Evolutionary conservation across 2,888 invertebrate species (phyloP).

Genomic region (Diogma glabrata): DNA sequence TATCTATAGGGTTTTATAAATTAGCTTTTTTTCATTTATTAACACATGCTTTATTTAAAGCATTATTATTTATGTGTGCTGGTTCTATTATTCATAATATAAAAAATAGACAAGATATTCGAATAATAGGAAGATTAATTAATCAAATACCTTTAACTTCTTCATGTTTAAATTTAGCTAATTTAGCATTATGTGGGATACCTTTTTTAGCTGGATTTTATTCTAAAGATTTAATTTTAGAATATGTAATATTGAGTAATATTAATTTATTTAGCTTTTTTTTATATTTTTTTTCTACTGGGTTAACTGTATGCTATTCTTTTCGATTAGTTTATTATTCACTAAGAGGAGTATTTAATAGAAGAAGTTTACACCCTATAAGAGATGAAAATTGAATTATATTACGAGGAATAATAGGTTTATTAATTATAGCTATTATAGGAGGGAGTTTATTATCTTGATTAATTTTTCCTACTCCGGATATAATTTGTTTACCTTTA

Average conservation of each 20-base stretch:
- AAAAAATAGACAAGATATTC: slow-evolving; percentile 55
- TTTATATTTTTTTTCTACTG: slow-evolving; percentile 44
- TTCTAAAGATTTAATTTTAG: slow-evolving; percentile 52
- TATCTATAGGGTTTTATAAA: slow-evolving; percentile 41
- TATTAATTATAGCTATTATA: slow-evolving; percentile 42
- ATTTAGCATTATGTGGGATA: slow-evolving; percentile 49
- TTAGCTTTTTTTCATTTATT: slow-evolving; percentile 61
- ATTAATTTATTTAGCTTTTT: slow-evolving; percentile 43
- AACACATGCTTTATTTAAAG: slow-evolving; percentile 65
- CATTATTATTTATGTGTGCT: slow-evolving; percentile 60
- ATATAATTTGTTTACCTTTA: slow-evolving; percentile 42
- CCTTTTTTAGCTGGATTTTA: slow-evolving; percentile 55
- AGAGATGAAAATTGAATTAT: slow-evolving; percentile 37
- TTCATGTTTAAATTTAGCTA: slow-evolving; percentile 44
- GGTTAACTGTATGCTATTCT: slow-evolving; percentile 45
- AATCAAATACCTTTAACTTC: slow-evolving; percentile 41
- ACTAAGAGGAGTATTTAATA: slow-evolving; percentile 40
- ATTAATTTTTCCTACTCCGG: slow-evolving; percentile 41
- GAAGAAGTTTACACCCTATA: slow-evolving; percentile 38
- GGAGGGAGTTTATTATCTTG: slow-evolving; percentile 44
- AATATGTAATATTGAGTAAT: slow-evolving; percentile 40
- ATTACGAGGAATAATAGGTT: slow-evolving; percentile 24
- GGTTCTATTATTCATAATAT: slow-evolving; percentile 56
- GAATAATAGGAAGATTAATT: slow-evolving; percentile 42
- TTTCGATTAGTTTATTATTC: slow-evolving; percentile 45